Evolutionary conservation across 1,140 invertebrate genomes (phyloP), one percentile per base, ranked within the genome.

Genomic region (Drosophila neocordata): DNA sequence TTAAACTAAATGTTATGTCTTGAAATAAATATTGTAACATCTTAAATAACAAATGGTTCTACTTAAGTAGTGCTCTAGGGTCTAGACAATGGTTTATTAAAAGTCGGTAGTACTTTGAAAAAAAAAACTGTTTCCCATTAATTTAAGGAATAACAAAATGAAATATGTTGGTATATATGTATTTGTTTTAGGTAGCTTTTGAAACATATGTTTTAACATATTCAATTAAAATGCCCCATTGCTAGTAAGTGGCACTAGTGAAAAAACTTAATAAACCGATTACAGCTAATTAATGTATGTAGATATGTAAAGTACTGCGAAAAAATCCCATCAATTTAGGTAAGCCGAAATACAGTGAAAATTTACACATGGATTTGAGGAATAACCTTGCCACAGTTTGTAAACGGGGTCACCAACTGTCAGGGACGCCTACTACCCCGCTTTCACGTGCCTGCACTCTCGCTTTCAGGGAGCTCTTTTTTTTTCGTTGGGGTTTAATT

Each of bases 381-480:
- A 58, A 58, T 57, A 73, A 79, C 75, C 79, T 83, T 82, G 79
- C 70, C 76, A 84, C 71, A 60, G 65, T 74, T 82, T 75, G 41
- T 11, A 20, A 84, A 83, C 79, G 61, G 61, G 63, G 68, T 62
- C 78, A 70, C 20, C 59, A 20, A 51, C 69, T 71, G 53, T 8
- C 37, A 57, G 52, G 66, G 74, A 37, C 52, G 58, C 4, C 37
- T 31, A 24, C 22, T 35, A 15, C 64, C 65, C 34, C 27, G 24
- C 44, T 22, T 48, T 53, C 64, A 13, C 27, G 53, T 22, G 44
- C 52, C 12, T 60, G 61, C 53, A 84, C 81, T 82, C 78, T 85
- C 82, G 82, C 71, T 80, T 78, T 78, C 73, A 80, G 68, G 65
- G 35, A 31, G 65, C 27, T 51, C 4, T 48, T 20, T 20, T 15